Evolutionary conservation across 2,888 invertebrate species (phyloP).

Genomic region (Podabrus alpinus): DNA sequence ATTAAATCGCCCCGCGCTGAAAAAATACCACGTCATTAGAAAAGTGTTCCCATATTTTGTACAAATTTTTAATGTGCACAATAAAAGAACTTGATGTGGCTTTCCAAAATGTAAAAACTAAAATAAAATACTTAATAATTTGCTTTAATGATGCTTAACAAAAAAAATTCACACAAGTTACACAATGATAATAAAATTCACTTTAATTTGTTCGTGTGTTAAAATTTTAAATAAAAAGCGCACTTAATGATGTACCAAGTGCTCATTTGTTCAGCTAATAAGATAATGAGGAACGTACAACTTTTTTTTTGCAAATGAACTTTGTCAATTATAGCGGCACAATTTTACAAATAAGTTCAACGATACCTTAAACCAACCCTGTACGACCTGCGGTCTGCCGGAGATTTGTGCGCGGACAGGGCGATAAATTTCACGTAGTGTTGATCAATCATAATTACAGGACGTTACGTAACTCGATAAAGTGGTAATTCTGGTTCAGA

Average conservation of each 20-base stretch:
- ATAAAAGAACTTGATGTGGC: not conserved
- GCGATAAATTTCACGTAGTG: no score
- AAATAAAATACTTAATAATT: conserved; percentile 11
- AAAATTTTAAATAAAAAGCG: conserved; percentile 7
- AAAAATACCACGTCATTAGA: not conserved
- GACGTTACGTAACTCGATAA: no score
- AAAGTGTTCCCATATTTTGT: not conserved
- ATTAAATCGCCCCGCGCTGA: not conserved
- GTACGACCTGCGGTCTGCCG: not conserved
- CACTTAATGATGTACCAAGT: not conserved
- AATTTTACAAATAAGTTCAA: not conserved
- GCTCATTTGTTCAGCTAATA: not conserved
- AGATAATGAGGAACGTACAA: not conserved
- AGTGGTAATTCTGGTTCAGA: no score
- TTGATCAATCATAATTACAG: no score
- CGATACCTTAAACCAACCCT: not conserved
- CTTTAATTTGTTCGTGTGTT: conserved; percentile 19
- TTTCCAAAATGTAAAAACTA: conserved; percentile 1
- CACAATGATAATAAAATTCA: conserved; percentile 23
- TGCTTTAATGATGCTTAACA: conserved; percentile 14
- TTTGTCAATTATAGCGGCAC: not conserved
- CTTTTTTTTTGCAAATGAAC: not conserved
- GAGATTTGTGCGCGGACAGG: no score
- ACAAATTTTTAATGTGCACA: not conserved
- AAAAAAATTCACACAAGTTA: conserved; percentile 21